phyloP scores from a whole-genome alignment of 2,888 invertebrate species.

The Andrena trimmerana region DNA sequence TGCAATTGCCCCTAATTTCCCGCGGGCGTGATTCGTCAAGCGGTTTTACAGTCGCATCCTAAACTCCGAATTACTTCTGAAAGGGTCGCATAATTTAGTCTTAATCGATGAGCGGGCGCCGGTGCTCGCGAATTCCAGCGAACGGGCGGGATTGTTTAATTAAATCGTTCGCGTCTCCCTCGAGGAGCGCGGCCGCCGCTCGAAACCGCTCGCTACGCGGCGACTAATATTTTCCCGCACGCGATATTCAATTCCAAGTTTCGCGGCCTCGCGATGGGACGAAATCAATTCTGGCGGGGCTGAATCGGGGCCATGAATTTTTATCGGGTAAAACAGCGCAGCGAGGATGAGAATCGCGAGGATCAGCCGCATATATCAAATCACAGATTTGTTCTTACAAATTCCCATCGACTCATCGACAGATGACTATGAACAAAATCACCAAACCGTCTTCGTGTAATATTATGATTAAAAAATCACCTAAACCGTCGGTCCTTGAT shows the following conservation, averaged over 20 bases:
- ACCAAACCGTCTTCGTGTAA: too few species aligned
- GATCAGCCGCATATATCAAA: not conserved
- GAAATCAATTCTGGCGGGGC: constrained; percentile 28
- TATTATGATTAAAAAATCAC: too few species aligned
- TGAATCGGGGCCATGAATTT: constrained; percentile 40
- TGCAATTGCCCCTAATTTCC: constrained; percentile 76
- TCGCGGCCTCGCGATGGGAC: constrained; percentile 28
- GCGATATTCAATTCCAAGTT: constrained; percentile 51
- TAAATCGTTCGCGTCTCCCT: constrained; percentile 43
- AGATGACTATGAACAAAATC: too few species aligned
- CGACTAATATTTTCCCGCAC: constrained; percentile 40
- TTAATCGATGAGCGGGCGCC: constrained; percentile 61
- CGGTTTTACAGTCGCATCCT: constrained; percentile 64
- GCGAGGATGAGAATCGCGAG: not conserved
- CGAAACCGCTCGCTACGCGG: not conserved
- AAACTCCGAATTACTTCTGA: constrained; percentile 66
- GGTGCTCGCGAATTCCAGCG: constrained; percentile 34
- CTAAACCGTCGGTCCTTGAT: too few species aligned
- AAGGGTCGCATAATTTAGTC: constrained; percentile 65
- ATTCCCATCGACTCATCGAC: not conserved
- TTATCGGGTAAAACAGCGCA: constrained; percentile 12
- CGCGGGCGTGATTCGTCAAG: constrained; percentile 72
- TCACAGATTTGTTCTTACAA: not conserved
- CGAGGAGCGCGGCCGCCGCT: constrained; percentile 9
- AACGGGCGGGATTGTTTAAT: constrained; percentile 60